Evolutionary conservation across 1,140 invertebrate species (phyloP), one percentile per base, ranked within the genome.

Genomic region (Heliconius congener): DNA sequence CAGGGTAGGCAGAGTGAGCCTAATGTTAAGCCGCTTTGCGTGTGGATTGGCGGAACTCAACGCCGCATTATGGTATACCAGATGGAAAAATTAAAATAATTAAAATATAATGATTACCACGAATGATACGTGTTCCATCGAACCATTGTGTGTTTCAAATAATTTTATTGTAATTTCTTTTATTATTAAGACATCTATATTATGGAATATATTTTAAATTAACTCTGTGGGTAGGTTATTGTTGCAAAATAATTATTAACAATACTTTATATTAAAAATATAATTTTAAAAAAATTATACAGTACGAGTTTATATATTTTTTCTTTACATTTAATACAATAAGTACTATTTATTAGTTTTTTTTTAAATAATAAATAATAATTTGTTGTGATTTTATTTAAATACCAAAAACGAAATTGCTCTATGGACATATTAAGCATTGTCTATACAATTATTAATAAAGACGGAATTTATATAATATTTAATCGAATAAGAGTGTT

Each of bases 351-450:
- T 37, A 39, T 72, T 72, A 42, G 30, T 19, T 66, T 66, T 37
- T 71, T 66, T 39, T 75, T 19, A 74, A 9, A 66, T 37, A 60
- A 75, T 60, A 74, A 75, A 18, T 66, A 66, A 66, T 66, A 30
- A 27, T 13, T 66, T 66, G 60, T 66, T 66, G 60, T 66, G 60
- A 66, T 66, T 66, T 30, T 66, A 23, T 27, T 66, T 66, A 60
- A 71, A 27, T 11, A 71, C 13, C 42, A 76, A 76, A 52, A 30
- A 34, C 16, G 3, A 16, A 46, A 50, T 34, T 71, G n/a, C 39
- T 71, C 66, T 71, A 76, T 50, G 39, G 75, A 76, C 74, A 76
- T 23, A 70, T 66, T 76, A 66, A 76, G 74, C 74, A 60, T 76
- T 76, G 37, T 37, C 52, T 76, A 76, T 76, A 76, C 74, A 76